Evolutionary conservation across 1,140 invertebrate genomes (phyloP), one percentile per base, ranked within the genome.

Genomic region (Hycleus phaleratus): DNA sequence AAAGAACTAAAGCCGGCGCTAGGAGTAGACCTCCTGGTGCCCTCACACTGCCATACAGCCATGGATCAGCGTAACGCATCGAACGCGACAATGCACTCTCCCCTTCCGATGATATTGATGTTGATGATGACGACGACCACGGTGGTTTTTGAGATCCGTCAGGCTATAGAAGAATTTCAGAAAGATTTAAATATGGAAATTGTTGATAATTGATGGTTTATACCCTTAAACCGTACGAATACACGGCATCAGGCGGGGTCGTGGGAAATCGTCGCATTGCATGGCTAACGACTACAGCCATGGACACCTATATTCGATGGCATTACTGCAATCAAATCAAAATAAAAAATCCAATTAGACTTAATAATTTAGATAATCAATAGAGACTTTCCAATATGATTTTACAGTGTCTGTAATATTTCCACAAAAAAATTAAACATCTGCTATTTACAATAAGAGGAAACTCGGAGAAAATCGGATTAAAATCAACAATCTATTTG

Each of bases 21-120:
- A 81, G 70, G 12, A 82, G 75, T 46, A 83, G 76, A 26, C 69
- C 68, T 51, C 80, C 78, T 46, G 82, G 78, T 2, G 82, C 78
- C 59, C 85, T 75, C 1, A 87, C 82, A 3, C 85, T 87, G 55
- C 87, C 86, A 64, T 90, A 90, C 1, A 90, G 78, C 87, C 87
- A 90, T 32, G 86, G 85, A 61, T 90, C 87, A 1, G 85, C 85
- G 74, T 89, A 90, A 61, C 88, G 84, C 87, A 90, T 90, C 68
- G 86, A 88, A 71, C 86, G 85, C 42, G 85, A 85, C 56, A 90
- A 71, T 4, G 82, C 66, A 49, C 70, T 71, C 39, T 69, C 66
- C 44, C 52, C 63, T 12, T 64, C 57, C 45, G 62, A 62, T 45
- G 52, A 54, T 47, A 4, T 8, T n/a, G 42, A 47, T 10, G 67